phyloP scores from a whole-genome alignment of 1,140 invertebrate species.

The Zaprionus ghesquierei region DNA sequence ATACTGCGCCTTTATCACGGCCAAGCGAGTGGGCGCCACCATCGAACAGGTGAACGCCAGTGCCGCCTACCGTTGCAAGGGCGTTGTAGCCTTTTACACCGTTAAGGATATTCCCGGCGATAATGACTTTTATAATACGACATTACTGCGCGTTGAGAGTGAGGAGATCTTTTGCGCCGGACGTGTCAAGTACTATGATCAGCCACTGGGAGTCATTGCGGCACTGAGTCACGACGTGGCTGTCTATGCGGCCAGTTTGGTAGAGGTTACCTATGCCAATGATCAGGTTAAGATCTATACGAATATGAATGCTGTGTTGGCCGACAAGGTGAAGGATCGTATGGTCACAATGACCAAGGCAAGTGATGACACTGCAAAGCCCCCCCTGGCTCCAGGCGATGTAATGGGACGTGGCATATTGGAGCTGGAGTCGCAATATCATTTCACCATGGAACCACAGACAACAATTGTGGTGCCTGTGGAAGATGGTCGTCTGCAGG shows the following conservation, averaged over 20 bases:
- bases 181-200: constrained; percentile 87
- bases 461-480: constrained; percentile 85
- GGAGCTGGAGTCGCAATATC: constrained; percentile 78
- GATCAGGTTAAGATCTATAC: constrained; percentile 36
- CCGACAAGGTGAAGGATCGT: constrained; percentile 87
- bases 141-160: constrained; percentile 28
- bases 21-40: constrained; percentile 84
- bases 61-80: constrained; percentile 85
- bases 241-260: constrained; percentile 86
- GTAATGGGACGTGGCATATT: constrained; percentile 58
- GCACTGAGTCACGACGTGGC: constrained; percentile 86
- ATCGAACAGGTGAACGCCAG: constrained; percentile 85
- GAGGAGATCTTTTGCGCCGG: constrained; percentile 83
- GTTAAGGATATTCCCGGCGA: constrained; percentile 89
- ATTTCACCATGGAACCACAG: constrained; percentile 87
- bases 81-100: constrained; percentile 88
- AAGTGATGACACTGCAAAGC: constrained; percentile 86
- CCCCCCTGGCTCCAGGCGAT: constrained; percentile 29
- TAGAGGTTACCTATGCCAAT: constrained; percentile 86
- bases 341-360: constrained; percentile 84
- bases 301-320: constrained; percentile 83
- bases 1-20: constrained; percentile 86
- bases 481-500: constrained; percentile 85
- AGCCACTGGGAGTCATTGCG: constrained; percentile 89
- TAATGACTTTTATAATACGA: constrained; percentile 84